phyloP scores from a whole-genome alignment of 2,888 invertebrate genomes.

The Synergus gifuensis region DNA sequence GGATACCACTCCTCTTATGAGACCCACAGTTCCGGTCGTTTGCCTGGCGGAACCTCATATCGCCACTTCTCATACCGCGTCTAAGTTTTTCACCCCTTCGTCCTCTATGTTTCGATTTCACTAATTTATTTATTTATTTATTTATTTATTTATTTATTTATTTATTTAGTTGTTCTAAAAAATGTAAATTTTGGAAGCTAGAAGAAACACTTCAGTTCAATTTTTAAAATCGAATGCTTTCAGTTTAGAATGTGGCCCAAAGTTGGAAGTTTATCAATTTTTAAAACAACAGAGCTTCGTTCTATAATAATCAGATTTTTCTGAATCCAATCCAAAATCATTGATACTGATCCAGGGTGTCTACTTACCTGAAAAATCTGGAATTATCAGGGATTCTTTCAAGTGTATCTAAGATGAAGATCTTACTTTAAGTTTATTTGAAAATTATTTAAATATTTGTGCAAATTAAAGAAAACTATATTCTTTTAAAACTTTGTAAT shows the following conservation, averaged over 20 bases:
- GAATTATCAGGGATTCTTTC: too few species aligned
- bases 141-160: slow-evolving; percentile 40
- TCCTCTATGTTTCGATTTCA: slow-evolving; percentile 46
- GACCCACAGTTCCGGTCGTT: slow-evolving; percentile 87
- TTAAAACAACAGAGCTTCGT: not conserved
- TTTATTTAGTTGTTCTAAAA: slow-evolving; percentile 21
- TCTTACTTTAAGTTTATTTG: too few species aligned
- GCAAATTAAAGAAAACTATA: too few species aligned
- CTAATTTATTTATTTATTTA: slow-evolving; percentile 37
- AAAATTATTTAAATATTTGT: too few species aligned
- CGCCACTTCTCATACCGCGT: slow-evolving; percentile 94
- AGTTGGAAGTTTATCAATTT: not conserved
- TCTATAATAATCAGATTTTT: not conserved
- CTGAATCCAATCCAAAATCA: too few species aligned
- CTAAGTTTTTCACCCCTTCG: slow-evolving; percentile 77
- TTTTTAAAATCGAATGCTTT: not conserved
- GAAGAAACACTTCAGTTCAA: not conserved
- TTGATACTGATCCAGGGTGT: too few species aligned
- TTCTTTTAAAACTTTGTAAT: too few species aligned
- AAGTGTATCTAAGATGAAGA: too few species aligned
- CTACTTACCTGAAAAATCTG: too few species aligned
- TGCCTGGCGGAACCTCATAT: slow-evolving; percentile 90
- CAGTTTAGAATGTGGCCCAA: not conserved
- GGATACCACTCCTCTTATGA: slow-evolving; percentile 89
- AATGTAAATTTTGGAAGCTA: not conserved